Percentiles rank a stretch among this genome's conserved stretches.
Conservation (phyloP, 2,888 invertebrate genomes). For the Isoperla grammatica region DNA sequence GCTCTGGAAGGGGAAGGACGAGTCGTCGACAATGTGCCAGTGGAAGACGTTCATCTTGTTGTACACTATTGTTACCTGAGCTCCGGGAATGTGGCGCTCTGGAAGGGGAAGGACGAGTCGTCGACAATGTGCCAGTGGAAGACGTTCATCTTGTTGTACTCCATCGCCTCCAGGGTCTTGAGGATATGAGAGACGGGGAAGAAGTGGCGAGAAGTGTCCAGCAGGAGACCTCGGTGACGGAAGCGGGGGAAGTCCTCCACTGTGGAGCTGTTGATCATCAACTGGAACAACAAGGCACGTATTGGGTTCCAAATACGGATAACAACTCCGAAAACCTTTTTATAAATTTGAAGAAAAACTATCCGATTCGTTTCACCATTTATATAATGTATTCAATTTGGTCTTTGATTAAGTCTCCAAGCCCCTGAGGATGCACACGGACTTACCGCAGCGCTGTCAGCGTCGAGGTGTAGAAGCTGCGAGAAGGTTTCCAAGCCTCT, state of each 20-base stretch:
- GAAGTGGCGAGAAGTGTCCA: conserved; percentile 87
- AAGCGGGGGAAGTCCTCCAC: conserved; percentile 75
- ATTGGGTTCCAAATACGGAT: too few relatives aligned
- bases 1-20: conserved; percentile 87
- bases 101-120: conserved; percentile 88
- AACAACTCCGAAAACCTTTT: too few relatives aligned
- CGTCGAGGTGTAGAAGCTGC: conserved; percentile 56
- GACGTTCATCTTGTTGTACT: conserved; percentile 87
- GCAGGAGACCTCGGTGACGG: conserved; percentile 71
- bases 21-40: conserved; percentile 94
- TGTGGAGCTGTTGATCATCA: conserved; percentile 59
- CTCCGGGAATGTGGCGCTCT: conserved; percentile 70
- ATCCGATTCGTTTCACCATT: too few relatives aligned
- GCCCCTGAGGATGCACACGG: too few relatives aligned
- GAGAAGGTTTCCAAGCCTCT: conserved; percentile 83
- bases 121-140: conserved; percentile 96
- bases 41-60: conserved; percentile 92
- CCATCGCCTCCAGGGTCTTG: conserved; percentile 73
- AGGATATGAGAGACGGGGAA: conserved; percentile 61
- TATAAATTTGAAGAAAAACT: too few relatives aligned
- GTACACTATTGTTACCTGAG: conserved; percentile 70
- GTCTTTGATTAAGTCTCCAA: too few relatives aligned
- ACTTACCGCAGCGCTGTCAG: conserved; percentile 41
- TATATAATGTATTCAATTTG: too few relatives aligned
- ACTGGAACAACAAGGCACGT: conserved; percentile 46